Evolutionary conservation across 2,888 invertebrate genomes (phyloP), one percentile per base, ranked within the genome.

Genomic region (Drosophila sordidula): DNA sequence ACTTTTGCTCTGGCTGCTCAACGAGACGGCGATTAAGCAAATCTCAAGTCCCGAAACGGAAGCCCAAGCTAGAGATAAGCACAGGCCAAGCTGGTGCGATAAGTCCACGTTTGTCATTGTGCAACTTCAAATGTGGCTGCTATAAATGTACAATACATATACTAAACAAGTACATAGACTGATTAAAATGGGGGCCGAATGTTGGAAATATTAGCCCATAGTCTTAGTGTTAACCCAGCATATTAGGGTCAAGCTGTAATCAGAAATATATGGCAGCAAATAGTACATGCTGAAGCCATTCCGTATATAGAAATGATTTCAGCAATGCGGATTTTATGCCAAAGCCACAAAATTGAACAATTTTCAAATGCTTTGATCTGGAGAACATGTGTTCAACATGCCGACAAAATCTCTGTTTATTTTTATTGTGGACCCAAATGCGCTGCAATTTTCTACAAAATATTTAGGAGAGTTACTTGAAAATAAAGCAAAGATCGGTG

Each of bases 201-300:
- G 45, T 49, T 41, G 41, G 45, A 61, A 64, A 54, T 49, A 34
- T 45, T 64, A 52, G 66, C 9, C 39, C 25, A 62, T 29, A 42
- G 41, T 68, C 62, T 54, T 52, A n/a, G 26, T 49, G 32, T 55
- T 46, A 50, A 42, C 39, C 38, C 59, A 80, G 51, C 69, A 66
- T 66, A 66, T 66, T 70, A 78, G 78, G 86, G 86, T 85, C 81
- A 85, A 63, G 58, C 47, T 78, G 63, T 82, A 78, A 85, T 82
- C 81, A 57, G 67, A 47, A 52, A 9, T 39, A 14, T 18, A 16
- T 9, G 1, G 14, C 26, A 49, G 1, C 38, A 34, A 12, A 11
- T n/a, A 25, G 46, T 42, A 16, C 6, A 18, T 55, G 26, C 16
- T 1, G 26, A 29, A 29, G 26, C 36, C 22, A 18, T 45, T 62